Base-by-base conservation (phyloP, 2,113 vertebrate genomes). In the Peromyscus californicus region DNA sequence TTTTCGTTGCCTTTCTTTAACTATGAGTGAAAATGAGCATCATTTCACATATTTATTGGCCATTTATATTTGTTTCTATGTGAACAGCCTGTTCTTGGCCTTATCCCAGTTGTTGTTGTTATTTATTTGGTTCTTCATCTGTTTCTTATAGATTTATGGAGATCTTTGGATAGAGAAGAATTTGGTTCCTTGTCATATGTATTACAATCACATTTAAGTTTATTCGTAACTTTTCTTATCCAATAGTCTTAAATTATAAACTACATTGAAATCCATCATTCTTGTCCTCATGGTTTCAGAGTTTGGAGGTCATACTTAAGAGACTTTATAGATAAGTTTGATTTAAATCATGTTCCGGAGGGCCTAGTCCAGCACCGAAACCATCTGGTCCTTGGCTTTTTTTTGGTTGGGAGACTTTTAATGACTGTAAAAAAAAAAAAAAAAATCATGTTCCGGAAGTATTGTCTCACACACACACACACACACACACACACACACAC, bases 91-190 rank as follows among this genome's bases (percentile, higher is more conserved):
- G 39, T 97, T 95, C 76, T 95, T 95, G 86, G 89, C 80, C 45
- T 63, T 90, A 85, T 8, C 24, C 17, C 21, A 79, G 89, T 89
- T 96, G 42, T 88, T 96, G 72, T 87, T 93, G 33, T 59, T 69
- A 39, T 79, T 84, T 6, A 48, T 95, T 92, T 96, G 39, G 21
- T 75, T 91, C 76, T 95, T 92, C 48, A 39, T 96, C 89, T 94
- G 26, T 93, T 96, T 97, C 59, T 97, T 95, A 78, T 76, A 90
- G 86, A 94, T 86, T 94, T 97, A 92, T 92, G 36, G 63, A 92
- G 75, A 42, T 92, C 31, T 90, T 97, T 90, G 61, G 94, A 91
- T 95, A 89, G 72, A 93, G 83, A 94, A 51, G 70, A 94, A 97
- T 88, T 96, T 95, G 82, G 76, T 54, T 94, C 22, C 12, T 94